Base-by-base conservation (phyloP, 2,797 vertebrate species). In the Pogonophryne albipinna region DNA sequence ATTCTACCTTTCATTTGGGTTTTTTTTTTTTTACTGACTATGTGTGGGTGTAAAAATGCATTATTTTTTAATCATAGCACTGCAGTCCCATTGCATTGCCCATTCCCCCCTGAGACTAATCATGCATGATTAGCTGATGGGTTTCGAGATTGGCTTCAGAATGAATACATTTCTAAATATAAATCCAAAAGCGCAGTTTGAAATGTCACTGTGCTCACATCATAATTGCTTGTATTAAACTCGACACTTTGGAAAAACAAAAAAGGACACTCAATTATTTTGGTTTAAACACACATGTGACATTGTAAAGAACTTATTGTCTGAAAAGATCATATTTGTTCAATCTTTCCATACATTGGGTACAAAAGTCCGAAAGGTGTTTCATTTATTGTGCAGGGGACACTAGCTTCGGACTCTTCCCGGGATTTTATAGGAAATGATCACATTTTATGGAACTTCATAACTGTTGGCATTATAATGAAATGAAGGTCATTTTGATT, bases 111-210 rank as follows among this genome's bases (percentile, higher is more conserved):
- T 27, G 68, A 82, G 82, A 82, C 71, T 74, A 86, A 90, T 91
- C 88, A 86, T 50, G 65, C 74, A 51, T 87, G 79, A 92, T 90
- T 90, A 88, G 85, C 80, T 82, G 83, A 85, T 86, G 79, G 86
- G 56, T 76, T 84, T 70, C 55, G 59, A 79, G 82, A 84, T 80
- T 83, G 74, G 60, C 71, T 77, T 81, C 71, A 66, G 41, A 84
- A 79, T 77, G 65, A 80, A 87, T 71, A 52, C 51, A 71, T 68
- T 76, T 85, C 78, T 84, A 86, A 81, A 78, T 84, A 78, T 85
- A 87, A 79, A 79, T 77, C 31, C 42, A 56, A 79, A 83, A 62
- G 60, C 6, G 2, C 51, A 44, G 52, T 85, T 81, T 74, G 46
- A 87, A 85, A 88, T 82, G 76, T 67, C 79, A 80, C 45, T 52